A percentile compares a stretch with the other conserved stretches of the same genome.
Conservation (phyloP, 2,113 vertebrate genomes). For the Salminus brasiliensis region DNA sequence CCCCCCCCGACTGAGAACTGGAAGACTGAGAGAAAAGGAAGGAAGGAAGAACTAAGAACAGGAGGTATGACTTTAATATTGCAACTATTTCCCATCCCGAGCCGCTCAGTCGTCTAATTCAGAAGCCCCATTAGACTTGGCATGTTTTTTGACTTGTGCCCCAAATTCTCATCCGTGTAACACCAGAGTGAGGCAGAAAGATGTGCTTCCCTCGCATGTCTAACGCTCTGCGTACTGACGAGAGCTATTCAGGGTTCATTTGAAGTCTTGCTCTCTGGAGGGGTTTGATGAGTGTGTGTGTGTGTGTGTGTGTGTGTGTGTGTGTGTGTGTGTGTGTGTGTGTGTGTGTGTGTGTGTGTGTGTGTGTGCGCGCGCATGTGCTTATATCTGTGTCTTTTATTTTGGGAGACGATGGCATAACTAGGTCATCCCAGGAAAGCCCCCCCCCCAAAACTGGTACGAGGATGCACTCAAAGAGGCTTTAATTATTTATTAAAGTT, state of each 20-base stretch:
- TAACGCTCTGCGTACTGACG: neutral
- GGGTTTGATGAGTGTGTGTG: neutral
- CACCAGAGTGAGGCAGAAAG: neutral
- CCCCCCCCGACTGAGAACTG: too few species aligned
- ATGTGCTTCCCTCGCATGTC: neutral
- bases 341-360: neutral
- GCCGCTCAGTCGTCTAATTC: neutral
- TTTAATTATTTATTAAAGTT: slow-evolving; percentile 65
- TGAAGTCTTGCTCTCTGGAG: slow-evolving; percentile 10
- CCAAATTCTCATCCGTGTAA: neutral
- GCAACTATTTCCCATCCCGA: too few species aligned
- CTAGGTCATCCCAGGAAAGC: slow-evolving; percentile 57
- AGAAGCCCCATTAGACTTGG: neutral
- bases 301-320: neutral
- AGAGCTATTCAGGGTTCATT: slow-evolving; percentile 21
- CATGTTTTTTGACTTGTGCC: neutral
- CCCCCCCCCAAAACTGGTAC: slow-evolving; percentile 54
- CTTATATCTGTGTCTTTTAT: neutral
- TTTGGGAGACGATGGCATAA: slow-evolving; percentile 55
- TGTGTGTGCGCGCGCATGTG: neutral
- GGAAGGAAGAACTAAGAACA: neutral
- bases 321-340: neutral
- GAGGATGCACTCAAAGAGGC: slow-evolving; percentile 39
- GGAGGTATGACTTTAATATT: neutral
- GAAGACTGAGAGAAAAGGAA: neutral